Evolutionary conservation across 2,797 vertebrate genomes (phyloP).

Genomic region (Lophius americanus): DNA sequence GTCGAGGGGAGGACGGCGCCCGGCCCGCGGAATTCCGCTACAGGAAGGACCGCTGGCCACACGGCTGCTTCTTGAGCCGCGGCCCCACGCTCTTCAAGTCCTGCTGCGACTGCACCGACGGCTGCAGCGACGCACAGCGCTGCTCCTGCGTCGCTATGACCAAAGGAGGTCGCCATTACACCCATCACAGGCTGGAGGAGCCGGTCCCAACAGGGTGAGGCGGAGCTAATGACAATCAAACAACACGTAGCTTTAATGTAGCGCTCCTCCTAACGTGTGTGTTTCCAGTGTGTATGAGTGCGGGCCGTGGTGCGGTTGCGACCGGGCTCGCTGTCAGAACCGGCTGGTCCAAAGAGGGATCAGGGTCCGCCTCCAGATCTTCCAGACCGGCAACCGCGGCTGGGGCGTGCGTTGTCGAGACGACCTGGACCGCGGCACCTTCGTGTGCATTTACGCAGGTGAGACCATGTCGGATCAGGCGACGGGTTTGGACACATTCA

Average conservation of each 20-base stretch:
- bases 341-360: constrained; percentile 92
- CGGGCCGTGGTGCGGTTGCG: constrained; percentile 88
- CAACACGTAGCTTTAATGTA: too few relatives aligned
- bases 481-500: rapidly evolving
- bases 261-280: background rate
- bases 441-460: constrained; percentile 93
- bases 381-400: constrained; percentile 84
- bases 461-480: background rate
- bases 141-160: constrained; percentile 87
- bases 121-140: constrained; percentile 81
- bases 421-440: constrained; percentile 91
- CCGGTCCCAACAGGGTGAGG: constrained; percentile 87
- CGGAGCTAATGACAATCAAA: background rate
- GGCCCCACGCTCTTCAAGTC: constrained; percentile 74
- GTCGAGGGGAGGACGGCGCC: constrained; percentile 69
- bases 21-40: constrained; percentile 88
- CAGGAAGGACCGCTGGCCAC: constrained; percentile 89
- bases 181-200: constrained; percentile 82
- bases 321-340: constrained; percentile 88
- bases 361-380: constrained; percentile 90
- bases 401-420: constrained; percentile 95
- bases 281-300: constrained; percentile 89
- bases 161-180: constrained; percentile 71
- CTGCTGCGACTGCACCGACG: constrained; percentile 90
- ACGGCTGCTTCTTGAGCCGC: constrained; percentile 86